phyloP scores from a whole-genome alignment of 2,888 invertebrate genomes.

The Diarsia dahlii region DNA sequence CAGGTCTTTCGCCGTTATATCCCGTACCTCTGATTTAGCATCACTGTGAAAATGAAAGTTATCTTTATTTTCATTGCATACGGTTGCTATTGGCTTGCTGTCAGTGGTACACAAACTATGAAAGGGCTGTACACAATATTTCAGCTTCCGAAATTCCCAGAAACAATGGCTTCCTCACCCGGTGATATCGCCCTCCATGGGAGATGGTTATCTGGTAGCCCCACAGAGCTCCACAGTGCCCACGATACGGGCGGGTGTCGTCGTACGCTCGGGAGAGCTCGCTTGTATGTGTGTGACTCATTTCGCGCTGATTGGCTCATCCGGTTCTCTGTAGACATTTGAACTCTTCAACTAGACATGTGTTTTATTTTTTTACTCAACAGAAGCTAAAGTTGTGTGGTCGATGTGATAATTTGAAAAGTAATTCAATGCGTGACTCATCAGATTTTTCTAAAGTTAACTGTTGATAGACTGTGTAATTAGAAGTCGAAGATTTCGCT shows the following conservation, averaged over 20 bases:
- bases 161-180: constrained; percentile 61
- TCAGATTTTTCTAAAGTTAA: constrained; percentile 23
- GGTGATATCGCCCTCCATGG: constrained; percentile 31
- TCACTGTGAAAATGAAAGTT: neutral
- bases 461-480: constrained; percentile 5
- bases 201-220: constrained; percentile 62
- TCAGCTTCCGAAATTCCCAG: constrained; percentile 37
- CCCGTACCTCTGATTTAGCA: neutral
- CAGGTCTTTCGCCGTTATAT: neutral
- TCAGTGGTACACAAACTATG: neutral
- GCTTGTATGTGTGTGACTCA: constrained; percentile 83
- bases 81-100: neutral
- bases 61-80: neutral
- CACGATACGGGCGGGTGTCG: constrained; percentile 75
- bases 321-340: constrained; percentile 85
- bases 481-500: constrained; percentile 11
- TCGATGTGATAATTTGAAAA: constrained; percentile 63
- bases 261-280: constrained; percentile 74
- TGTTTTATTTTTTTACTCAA: constrained; percentile 66
- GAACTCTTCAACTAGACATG: constrained; percentile 80
- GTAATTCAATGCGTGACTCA: constrained; percentile 48
- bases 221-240: constrained; percentile 44
- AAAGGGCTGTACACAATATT: neutral
- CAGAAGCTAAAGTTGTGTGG: constrained; percentile 47
- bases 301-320: constrained; percentile 86